Conservation (phyloP, 2,113 vertebrate species). For the Pelecanoides urinatrix region DNA sequence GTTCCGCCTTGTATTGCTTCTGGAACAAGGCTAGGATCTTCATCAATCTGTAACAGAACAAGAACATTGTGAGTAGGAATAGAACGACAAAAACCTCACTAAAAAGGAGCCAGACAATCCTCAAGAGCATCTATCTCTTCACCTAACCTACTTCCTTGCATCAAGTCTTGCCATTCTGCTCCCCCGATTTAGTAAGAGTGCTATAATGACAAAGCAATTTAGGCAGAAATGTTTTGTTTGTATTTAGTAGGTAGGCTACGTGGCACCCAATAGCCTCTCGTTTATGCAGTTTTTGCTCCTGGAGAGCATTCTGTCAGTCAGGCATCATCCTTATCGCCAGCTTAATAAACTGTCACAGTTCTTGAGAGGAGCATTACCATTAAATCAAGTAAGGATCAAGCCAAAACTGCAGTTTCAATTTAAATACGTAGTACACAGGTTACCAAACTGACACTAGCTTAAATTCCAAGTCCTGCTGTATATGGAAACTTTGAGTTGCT, state of each 20-base stretch:
- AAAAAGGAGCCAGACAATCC: background rate
- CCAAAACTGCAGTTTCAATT: background rate
- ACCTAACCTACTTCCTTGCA: background rate
- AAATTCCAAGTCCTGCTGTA: background rate
- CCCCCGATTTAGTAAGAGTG: accelerated
- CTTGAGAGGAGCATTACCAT: background rate
- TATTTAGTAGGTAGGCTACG: accelerated
- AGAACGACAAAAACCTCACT: background rate
- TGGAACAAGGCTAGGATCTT: constrained; percentile 98
- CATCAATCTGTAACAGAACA: constrained; percentile 84
- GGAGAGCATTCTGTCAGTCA: background rate
- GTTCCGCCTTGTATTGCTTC: constrained; percentile 98
- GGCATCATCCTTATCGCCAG: background rate
- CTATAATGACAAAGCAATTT: accelerated
- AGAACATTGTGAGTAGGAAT: background rate
- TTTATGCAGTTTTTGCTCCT: background rate
- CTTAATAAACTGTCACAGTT: background rate
- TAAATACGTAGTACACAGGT: background rate
- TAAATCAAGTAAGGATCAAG: background rate
- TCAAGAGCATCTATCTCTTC: background rate
- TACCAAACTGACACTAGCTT: background rate
- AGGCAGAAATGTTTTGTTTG: accelerated
- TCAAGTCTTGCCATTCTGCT: background rate
- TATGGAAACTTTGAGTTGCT: accelerated
- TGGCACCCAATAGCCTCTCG: accelerated